Base-by-base conservation (phyloP, 2,113 vertebrate species). In the Pelodiscus sinensis region DNA sequence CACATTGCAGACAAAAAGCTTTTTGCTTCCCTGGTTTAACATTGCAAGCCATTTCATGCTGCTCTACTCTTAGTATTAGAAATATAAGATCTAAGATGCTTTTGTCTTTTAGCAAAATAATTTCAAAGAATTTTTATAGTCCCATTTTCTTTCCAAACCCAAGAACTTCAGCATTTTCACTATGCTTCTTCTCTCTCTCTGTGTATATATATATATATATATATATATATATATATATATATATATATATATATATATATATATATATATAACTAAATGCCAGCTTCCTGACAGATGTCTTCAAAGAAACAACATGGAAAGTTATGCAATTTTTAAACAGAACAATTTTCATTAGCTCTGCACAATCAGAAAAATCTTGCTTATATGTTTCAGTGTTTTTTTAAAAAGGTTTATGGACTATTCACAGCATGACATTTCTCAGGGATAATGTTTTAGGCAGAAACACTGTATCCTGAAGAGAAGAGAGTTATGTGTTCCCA, bases 401-500 rank as follows among this genome's bases (percentile, higher is more conserved):
- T 29, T 29, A 25, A 27, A 31, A 80, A 22, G 21, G 79, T 38
- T 1, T 14, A 18, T n/a, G 29, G 9, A 5, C 15, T 44, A 56
- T 21, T 81, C 88, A 82, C 21, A 79, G 13, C 2, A 77, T 44
- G 50, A 57, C 13, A 78, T 54, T 93, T 85, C n/a, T 0, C 3
- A 52, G 27, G 5, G 14, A 84, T 0, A 85, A 1, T 4, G 79
- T 79, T 88, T 83, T 52, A 86, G 86, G 44, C 2, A 82, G 84
- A 8, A 82, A 9, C 9, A 71, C 11, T 68, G 7, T 73, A 6
- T 29, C 18, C 55, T 24, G 22, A 22, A 18, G 87, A 83, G 19
- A 85, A 91, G 1, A 1, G 14, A 84, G 77, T 91, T 58, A 21
- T 91, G 22, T 56, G 62, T 81, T 85, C 12, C 15, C 81, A 94